Evolutionary conservation across 92 coral and sea anemone species (phyloP), one percentile per base, ranked within the genome.

Genomic region (Zoanthus sansibaricus): DNA sequence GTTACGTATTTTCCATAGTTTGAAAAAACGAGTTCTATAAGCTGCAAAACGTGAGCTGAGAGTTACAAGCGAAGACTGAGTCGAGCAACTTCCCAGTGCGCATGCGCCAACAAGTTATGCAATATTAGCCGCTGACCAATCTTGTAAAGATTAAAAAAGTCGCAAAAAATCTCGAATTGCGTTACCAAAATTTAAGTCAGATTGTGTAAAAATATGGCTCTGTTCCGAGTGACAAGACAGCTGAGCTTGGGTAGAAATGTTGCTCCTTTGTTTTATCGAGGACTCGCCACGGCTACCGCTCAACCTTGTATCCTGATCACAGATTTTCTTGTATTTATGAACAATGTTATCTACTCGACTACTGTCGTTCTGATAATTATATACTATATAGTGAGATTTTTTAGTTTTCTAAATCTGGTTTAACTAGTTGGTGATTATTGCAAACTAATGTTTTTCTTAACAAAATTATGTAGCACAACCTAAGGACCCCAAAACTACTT

Each of bases 261-360:
- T 67, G 78, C 18, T 3, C 87, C 89, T 61, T 82, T 88, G 20
- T 37, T 91, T 8, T 88, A 67, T 68, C 94, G 94, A 78, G 64
- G 86, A 59, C 92, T 87, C 21, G 89, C 89, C 6, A 71, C 94
- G 4, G 83, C 61, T 78, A 59, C 55, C 42, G 68, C 94, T 18
- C 59, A 87, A 44, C 30, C 86, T 20, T 75, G 94, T 91, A 91
- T 91, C 94, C 91, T 91, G 77, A 30, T 46, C 2, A 10, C 70
- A 16, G 31, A 46, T 21, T 66, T 25, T 54, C 20, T 4, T 64
- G 3, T 13, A 37, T 64, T 5, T 48, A 51, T 75, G 9, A 62
- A 30, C 74, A 31, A 62, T 62, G 42, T 31, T 69, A 20, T 44
- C 12, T 17, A 32, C 30, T 42, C 12, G 25, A 8, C 2, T 21